These are phyloP conservation scores for Dilophus febrilis DNA, from an alignment of 2,888 invertebrate species.

Conservation along the genomic window DNA sequence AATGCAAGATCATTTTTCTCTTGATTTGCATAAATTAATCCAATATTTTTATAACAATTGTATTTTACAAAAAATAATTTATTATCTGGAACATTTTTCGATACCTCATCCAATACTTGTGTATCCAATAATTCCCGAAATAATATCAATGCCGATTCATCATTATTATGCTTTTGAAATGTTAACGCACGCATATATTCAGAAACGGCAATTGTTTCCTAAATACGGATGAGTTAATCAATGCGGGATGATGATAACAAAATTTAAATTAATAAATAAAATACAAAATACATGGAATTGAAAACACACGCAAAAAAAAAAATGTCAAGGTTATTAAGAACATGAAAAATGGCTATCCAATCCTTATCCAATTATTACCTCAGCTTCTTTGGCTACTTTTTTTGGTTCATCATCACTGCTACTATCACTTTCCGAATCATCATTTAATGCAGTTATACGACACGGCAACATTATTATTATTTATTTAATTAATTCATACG, in stretches of 20 bases:
- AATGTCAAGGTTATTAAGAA: too few relatives aligned
- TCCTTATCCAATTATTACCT: conserved; percentile 9
- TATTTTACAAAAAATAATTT: conserved; percentile 59
- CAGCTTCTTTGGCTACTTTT: conserved; percentile 14
- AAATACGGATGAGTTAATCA: too few relatives aligned
- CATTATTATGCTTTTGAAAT: conserved; percentile 45
- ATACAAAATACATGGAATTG: too few relatives aligned
- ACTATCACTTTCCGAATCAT: conserved; percentile 9
- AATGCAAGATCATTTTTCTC: conserved; percentile 45
- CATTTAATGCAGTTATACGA: conserved; percentile 13
- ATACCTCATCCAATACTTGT: conserved; percentile 35
- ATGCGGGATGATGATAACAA: too few relatives aligned
- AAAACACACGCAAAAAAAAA: too few relatives aligned
- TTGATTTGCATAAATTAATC: conserved; percentile 43
- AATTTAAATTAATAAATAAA: too few relatives aligned
- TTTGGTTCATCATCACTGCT: conserved; percentile 11
- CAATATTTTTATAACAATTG: conserved; percentile 68
- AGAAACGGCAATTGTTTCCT: conserved; percentile 64
- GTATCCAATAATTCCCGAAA: conserved; percentile 49
- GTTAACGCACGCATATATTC: conserved; percentile 63
- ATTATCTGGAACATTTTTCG: conserved; percentile 34
- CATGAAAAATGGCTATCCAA: too few relatives aligned
- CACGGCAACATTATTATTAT: too few relatives aligned
- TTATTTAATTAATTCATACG: too few relatives aligned
- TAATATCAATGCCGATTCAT: conserved; percentile 47